A percentile compares a stretch with the other conserved stretches of the same genome.
Conservation (phyloP, 2,113 vertebrate genomes). For the Barnardius zonarius region DNA sequence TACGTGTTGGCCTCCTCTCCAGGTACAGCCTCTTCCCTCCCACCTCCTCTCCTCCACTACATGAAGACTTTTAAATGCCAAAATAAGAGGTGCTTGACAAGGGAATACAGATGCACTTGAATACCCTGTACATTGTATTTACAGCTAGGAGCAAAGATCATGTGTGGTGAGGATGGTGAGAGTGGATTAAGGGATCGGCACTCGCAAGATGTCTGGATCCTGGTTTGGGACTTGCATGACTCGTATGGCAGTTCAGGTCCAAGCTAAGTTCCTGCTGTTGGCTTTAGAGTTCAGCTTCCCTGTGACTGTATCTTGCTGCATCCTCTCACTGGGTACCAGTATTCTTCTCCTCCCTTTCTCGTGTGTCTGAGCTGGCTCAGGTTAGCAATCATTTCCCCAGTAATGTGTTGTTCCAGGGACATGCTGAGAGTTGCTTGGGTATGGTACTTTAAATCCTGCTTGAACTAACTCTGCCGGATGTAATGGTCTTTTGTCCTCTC, state of each 20-base stretch:
- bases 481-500: neutral
- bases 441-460: neutral
- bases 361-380: fast-evolving
- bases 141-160: fast-evolving
- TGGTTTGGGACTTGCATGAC: neutral
- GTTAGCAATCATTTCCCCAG: neutral
- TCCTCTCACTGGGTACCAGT: neutral
- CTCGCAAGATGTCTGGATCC: neutral
- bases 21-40: neutral
- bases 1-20: neutral
- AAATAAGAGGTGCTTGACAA: neutral
- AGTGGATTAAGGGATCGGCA: neutral
- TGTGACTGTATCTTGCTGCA: neutral
- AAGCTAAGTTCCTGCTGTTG: neutral
- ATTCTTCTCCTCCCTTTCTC: neutral
- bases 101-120: neutral
- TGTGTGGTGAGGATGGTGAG: neutral
- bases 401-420: neutral
- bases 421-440: neutral
- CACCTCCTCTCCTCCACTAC: neutral
- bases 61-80: neutral
- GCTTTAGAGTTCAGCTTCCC: neutral
- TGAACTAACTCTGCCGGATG: neutral
- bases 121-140: neutral
- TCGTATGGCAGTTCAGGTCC: neutral